These are phyloP conservation scores for Periphyllus acericola DNA, from an alignment of 2,888 invertebrate genomes.

Conservation along the genomic window DNA sequence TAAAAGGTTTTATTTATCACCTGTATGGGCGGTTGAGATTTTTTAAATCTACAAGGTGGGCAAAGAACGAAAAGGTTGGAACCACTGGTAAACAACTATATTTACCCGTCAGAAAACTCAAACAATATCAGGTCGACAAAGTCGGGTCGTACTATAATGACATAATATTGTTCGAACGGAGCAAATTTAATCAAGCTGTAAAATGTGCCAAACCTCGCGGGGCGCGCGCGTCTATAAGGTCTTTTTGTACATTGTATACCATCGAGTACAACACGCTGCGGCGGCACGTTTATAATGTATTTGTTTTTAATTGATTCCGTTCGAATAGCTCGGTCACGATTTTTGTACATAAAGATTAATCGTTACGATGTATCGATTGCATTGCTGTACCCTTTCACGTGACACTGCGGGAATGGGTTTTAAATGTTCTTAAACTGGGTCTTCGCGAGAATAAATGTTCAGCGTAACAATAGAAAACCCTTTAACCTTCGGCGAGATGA, in stretches of 20 bases:
- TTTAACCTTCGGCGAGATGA: conserved; percentile 39
- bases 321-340: conserved; percentile 42
- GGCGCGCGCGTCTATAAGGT: neutral
- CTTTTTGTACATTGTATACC: neutral
- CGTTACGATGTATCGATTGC: conserved; percentile 48
- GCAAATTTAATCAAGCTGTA: conserved; percentile 17
- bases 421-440: conserved; percentile 35
- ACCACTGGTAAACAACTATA: neutral
- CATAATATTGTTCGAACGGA: neutral
- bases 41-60: too few relatives aligned
- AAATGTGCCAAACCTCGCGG: neutral
- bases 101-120: neutral
- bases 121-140: neutral
- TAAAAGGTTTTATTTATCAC: too few relatives aligned
- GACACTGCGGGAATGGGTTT: conserved; percentile 17
- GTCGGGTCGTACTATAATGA: neutral
- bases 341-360: conserved; percentile 44
- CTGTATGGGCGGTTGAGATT: too few relatives aligned
- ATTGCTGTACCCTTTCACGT: conserved; percentile 20
- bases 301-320: conserved; percentile 50
- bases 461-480: conserved; percentile 45
- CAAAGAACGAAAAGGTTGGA: too few relatives aligned
- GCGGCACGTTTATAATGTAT: conserved; percentile 4
- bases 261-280: neutral
- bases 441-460: conserved; percentile 33